Evolutionary conservation across 2,797 vertebrate genomes (phyloP).

Genomic region (Mionectes olivaceus): DNA sequence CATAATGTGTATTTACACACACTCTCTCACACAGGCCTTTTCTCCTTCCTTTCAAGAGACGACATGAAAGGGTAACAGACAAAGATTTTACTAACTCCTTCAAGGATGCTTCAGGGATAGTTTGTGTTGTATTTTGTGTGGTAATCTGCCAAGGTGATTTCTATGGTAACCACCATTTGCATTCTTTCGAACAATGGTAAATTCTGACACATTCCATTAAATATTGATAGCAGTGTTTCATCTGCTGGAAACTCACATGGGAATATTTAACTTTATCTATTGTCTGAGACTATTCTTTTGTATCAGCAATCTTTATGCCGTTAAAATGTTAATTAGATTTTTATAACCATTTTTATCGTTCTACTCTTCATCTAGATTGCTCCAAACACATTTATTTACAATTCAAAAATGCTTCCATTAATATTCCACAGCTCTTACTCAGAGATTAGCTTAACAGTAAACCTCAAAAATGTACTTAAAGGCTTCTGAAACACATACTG

Average conservation of each 20-base stretch:
- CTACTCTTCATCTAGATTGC: slow-evolving; percentile 70
- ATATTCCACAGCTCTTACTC: slow-evolving; percentile 63
- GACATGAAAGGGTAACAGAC: slow-evolving; percentile 16
- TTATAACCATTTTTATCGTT: slow-evolving; percentile 77
- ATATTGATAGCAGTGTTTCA: slow-evolving; percentile 77
- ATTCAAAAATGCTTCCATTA: slow-evolving; percentile 75
- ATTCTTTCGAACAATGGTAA: slow-evolving; percentile 74
- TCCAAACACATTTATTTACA: slow-evolving; percentile 80
- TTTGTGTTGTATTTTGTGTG: slow-evolving; percentile 54
- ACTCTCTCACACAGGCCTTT: neutral
- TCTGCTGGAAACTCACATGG: slow-evolving; percentile 56
- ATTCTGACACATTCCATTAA: slow-evolving; percentile 78
- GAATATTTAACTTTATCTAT: slow-evolving; percentile 79
- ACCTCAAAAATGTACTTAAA: slow-evolving; percentile 69
- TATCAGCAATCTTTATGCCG: slow-evolving; percentile 69
- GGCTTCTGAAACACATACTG: slow-evolving; percentile 66
- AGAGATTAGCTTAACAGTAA: slow-evolving; percentile 70
- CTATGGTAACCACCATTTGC: slow-evolving; percentile 75
- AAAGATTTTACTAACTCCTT: slow-evolving; percentile 21
- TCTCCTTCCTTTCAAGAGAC: neutral
- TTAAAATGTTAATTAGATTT: slow-evolving; percentile 83
- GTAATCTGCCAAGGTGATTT: slow-evolving; percentile 76
- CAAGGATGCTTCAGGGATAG: slow-evolving; percentile 44
- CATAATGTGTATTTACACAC: neutral
- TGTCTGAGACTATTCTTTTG: slow-evolving; percentile 68